phyloP scores from a whole-genome alignment of 2,797 vertebrate species.

The Pangasius djambal region DNA sequence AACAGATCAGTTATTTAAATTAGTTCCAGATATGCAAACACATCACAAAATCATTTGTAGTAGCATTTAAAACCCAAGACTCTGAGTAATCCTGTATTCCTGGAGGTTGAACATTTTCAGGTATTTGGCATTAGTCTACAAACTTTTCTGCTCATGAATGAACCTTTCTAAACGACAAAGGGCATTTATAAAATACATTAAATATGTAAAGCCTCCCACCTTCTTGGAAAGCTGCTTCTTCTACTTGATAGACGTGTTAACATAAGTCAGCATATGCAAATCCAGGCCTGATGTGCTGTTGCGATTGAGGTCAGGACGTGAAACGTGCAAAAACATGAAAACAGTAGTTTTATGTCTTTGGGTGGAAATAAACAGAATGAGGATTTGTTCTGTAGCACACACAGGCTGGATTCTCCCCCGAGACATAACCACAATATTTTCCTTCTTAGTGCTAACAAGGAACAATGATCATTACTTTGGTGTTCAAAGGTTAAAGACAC shows the following conservation, averaged over 20 bases:
- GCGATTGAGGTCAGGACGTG: constrained; percentile 11
- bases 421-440: constrained; percentile 6
- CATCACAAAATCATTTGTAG: neutral
- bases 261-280: constrained; percentile 10
- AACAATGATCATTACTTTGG: neutral
- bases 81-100: neutral
- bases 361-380: neutral
- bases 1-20: neutral
- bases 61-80: neutral
- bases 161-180: neutral
- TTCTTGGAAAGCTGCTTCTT: neutral
- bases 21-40: neutral
- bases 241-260: neutral
- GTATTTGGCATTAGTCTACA: neutral
- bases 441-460: neutral
- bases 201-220: neutral
- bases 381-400: neutral
- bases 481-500: constrained; percentile 7
- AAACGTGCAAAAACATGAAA: neutral
- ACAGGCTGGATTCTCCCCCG: neutral
- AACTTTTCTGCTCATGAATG: neutral
- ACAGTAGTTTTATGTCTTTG: neutral
- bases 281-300: constrained; percentile 2
- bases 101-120: neutral
- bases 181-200: neutral